Base-by-base conservation (phyloP, 1,140 invertebrate species). In the Orchesella cincta region DNA sequence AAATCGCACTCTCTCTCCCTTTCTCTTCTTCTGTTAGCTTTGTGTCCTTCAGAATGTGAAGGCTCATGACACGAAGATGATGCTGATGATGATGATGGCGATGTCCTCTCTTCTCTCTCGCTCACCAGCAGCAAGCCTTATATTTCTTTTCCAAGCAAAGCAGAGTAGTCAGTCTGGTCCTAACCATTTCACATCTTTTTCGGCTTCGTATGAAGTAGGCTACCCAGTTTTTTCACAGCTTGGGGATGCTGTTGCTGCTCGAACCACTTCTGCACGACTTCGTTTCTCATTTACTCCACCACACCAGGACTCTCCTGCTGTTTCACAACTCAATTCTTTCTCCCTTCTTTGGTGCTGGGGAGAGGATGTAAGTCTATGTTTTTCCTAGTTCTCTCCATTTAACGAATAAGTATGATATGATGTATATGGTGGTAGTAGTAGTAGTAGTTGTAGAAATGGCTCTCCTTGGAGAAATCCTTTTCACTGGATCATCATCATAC, bases 251-350 rank as follows among this genome's bases (percentile, higher is more conserved):
- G 62, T 33, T 67, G 62, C 62, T 67, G 54, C 62, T 26, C 3
- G 8, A n/a, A n/a, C 62, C 62, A 67, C 62, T 67, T 67, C 62
- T 67, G 62, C 62, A 67, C 62, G 62, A 67, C 62, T 67, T 67
- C 28, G 29, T 67, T 67, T 16, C 54, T 16, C 26, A 18, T 62
- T 62, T 62, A 14, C 23, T n/a, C 23, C 54, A 5, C 8, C 23
- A n/a, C 20, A 46, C 39, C 39, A 46, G 39, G 8, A 46, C 39
- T 46, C 18, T 46, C 39, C 52, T 57, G 52, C 52, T 57, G 52
- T 57, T n/a, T 57, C 23, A 57, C 52, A 57, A 14, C 14, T n/a
- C 52, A 57, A 57, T 57, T 57, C 23, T 26, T 57, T 26, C 23
- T n/a, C n/a, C n/a, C n/a, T n/a, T n/a, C n/a, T n/a, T n/a, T n/a